Conservation (phyloP, 2,797 vertebrate species). For the Toxotes lorentzi region DNA sequence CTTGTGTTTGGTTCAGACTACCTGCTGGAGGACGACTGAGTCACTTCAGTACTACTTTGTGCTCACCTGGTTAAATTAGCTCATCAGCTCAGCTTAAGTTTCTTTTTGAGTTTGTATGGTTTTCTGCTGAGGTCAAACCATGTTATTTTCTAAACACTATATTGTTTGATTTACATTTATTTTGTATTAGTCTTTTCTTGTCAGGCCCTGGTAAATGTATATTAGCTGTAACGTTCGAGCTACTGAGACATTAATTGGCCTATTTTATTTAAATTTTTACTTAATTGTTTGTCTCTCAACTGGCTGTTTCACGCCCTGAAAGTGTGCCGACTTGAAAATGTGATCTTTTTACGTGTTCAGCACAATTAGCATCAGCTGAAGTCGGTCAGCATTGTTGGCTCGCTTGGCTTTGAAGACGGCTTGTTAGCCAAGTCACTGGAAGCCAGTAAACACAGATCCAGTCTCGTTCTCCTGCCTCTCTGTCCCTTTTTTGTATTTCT, state of each 20-base stretch:
- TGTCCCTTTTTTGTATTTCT: slow-evolving; percentile 26
- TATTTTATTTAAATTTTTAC: not conserved
- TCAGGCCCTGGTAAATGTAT: not conserved
- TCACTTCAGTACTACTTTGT: not conserved
- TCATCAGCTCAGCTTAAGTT: not conserved
- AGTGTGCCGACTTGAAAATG: slow-evolving; percentile 36
- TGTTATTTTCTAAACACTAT: no score
- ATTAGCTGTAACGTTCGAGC: not conserved
- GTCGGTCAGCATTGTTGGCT: slow-evolving; percentile 32
- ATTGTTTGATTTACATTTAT: not conserved
- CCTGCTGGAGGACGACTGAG: no score
- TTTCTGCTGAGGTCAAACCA: no score
- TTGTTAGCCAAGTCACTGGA: slow-evolving; percentile 45
- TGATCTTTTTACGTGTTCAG: slow-evolving; percentile 17
- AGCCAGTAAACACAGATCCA: slow-evolving; percentile 48
- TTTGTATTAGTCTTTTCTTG: not conserved
- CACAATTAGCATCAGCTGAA: slow-evolving; percentile 45
- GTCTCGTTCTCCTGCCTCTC: slow-evolving; percentile 23
- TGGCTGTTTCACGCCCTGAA: slow-evolving; percentile 11
- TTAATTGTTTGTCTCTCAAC: not conserved
- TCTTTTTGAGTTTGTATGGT: no score
- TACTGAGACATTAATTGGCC: not conserved
- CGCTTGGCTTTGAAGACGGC: slow-evolving; percentile 27
- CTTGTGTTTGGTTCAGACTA: no score
- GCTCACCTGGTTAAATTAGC: not conserved